Evolutionary conservation across 2,113 vertebrate species (phyloP), one percentile per base, ranked within the genome.

Genomic region (Anoplopoma fimbria): DNA sequence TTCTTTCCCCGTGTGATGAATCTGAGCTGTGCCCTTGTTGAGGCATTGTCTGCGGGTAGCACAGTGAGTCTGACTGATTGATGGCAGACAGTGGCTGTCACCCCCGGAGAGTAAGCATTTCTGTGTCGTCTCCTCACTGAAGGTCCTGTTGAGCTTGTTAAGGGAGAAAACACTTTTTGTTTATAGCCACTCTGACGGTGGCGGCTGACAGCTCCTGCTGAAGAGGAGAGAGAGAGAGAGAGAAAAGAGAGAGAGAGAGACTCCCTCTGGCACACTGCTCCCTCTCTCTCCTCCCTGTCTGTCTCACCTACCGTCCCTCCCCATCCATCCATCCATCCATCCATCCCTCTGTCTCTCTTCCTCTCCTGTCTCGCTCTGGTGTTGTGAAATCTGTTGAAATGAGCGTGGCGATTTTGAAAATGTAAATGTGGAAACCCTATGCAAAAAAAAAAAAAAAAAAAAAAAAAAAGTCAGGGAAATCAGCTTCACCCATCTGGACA

Each of bases 121-220:
- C 92, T 90, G 81, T 92, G 93, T 94, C 90, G 89, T 91, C 85
- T 91, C 81, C 83, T 91, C 90, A 88, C 91, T 88, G 88, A 94
- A 93, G 92, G 94, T 90, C 93, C 90, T 93, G 94, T 93, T 91
- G 93, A 94, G 93, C 94, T 95, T 94, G 94, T 95, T 95, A 95
- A 92, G 90, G 93, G 81, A 93, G 91, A 94, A 92, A 92, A 91
- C 89, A 91, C 88, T 90, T 90, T 93, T 94, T 94, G 93, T 94
- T 93, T 93, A 92, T 90, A 89, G 90, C 86, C 87, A 76, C 89
- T 93, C 84, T 92, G 93, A 91, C 85, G 83, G 91, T 88, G 78
- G n/a, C 25, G 19, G 87, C 80, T 92, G 92, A 93, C 92, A 92
- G 91, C 87, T 93, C 88, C 90, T 81, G 86, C 89, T 93, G 91